phyloP scores from a whole-genome alignment of 2,797 vertebrate genomes.

The Dromococcyx pavoninus region DNA sequence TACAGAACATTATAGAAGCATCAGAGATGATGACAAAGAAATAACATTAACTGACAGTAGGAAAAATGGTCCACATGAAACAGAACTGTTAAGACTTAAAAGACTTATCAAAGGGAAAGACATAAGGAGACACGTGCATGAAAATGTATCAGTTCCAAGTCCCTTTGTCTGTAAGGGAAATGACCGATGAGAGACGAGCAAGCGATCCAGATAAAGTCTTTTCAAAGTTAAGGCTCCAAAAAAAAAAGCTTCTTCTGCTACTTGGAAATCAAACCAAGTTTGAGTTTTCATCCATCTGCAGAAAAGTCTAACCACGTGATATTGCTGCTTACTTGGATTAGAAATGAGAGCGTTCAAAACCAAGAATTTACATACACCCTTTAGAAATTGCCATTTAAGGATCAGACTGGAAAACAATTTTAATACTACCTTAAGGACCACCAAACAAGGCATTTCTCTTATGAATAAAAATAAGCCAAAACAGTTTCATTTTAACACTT shows the following conservation, averaged over 20 bases:
- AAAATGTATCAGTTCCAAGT: background rate
- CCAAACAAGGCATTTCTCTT: background rate
- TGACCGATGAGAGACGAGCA: background rate
- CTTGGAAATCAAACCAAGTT: background rate
- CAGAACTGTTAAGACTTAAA: background rate
- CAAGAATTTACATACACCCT: background rate
- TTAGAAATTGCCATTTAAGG: background rate
- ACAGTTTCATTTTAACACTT: background rate
- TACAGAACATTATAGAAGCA: background rate
- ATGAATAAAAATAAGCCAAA: background rate
- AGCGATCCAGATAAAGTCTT: background rate
- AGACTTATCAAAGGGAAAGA: background rate
- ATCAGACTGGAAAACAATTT: background rate
- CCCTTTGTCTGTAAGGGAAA: background rate
- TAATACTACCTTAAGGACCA: background rate
- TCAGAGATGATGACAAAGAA: background rate
- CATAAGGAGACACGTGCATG: background rate
- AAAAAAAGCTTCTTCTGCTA: background rate
- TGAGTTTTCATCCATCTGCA: background rate
- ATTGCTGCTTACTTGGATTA: background rate
- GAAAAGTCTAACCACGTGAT: background rate
- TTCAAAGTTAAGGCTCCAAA: background rate
- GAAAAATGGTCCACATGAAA: background rate
- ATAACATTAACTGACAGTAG: background rate
- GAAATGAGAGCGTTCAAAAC: background rate